Evolutionary conservation across 2,113 vertebrate genomes (phyloP).

Genomic region (Rhipidura dahli): DNA sequence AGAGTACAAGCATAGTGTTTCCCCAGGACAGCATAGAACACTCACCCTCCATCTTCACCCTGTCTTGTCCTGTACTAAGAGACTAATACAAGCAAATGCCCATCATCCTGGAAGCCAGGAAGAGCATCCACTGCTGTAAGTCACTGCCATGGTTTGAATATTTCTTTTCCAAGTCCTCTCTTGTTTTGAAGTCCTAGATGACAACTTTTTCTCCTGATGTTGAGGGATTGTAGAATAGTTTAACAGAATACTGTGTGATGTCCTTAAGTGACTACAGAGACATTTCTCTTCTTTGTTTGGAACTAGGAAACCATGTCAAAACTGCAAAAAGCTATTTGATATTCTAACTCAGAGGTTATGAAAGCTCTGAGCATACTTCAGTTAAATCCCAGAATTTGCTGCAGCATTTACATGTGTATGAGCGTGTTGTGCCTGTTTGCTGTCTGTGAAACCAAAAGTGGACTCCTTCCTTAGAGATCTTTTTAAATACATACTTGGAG

Average conservation of each 20-base stretch:
- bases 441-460: background rate
- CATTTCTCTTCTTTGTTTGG: background rate
- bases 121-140: fast-evolving
- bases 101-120: background rate
- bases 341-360: background rate
- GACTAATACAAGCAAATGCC: background rate
- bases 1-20: background rate
- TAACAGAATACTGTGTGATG: background rate
- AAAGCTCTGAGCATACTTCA: background rate
- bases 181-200: background rate
- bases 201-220: background rate
- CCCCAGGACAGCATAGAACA: background rate
- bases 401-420: background rate
- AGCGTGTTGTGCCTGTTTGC: background rate
- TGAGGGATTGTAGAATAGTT: background rate
- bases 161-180: background rate
- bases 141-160: background rate
- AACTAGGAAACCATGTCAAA: background rate
- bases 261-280: background rate
- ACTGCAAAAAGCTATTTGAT: background rate
- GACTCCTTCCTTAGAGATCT: background rate
- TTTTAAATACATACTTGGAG: background rate
- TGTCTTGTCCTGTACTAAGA: background rate
- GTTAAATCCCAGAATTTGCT: background rate
- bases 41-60: background rate